Evolutionary conservation across 2,797 vertebrate genomes (phyloP).

Genomic region (Lacerta agilis): DNA sequence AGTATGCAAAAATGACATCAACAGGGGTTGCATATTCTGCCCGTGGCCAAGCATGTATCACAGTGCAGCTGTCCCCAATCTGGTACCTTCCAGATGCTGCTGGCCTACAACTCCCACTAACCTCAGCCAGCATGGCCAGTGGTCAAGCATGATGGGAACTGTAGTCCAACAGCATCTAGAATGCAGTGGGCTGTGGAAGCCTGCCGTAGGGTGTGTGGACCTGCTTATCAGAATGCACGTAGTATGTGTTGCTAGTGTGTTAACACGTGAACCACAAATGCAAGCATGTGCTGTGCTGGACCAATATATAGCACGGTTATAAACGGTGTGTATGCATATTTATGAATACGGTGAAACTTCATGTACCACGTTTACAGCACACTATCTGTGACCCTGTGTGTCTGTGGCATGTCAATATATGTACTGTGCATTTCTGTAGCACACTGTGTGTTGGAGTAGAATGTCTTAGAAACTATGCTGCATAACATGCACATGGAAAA

Average conservation of each 20-base stretch:
- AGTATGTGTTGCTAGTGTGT: not conserved
- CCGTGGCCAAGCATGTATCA: not conserved
- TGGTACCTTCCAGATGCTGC: not conserved
- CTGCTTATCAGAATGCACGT: not conserved
- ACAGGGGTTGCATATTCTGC: not conserved
- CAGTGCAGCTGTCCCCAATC: not conserved
- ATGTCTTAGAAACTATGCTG: not conserved
- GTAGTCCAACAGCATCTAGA: not conserved
- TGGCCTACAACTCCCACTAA: not conserved
- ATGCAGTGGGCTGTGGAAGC: not conserved
- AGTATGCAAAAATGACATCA: not conserved
- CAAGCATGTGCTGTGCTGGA: not conserved
- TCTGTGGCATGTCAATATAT: not conserved
- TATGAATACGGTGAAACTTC: not conserved
- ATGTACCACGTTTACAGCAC: not conserved
- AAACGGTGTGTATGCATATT: not conserved
- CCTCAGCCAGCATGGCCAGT: not conserved
- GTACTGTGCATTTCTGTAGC: not conserved
- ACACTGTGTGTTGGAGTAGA: not conserved
- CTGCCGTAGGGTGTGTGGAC: not conserved
- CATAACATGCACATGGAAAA: not conserved
- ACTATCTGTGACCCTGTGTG: not conserved
- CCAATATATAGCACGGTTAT: not conserved
- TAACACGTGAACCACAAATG: not conserved
- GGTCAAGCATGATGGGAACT: not conserved